phyloP scores from a whole-genome alignment of 2,888 invertebrate genomes.

The Drosophila melanosoma region DNA sequence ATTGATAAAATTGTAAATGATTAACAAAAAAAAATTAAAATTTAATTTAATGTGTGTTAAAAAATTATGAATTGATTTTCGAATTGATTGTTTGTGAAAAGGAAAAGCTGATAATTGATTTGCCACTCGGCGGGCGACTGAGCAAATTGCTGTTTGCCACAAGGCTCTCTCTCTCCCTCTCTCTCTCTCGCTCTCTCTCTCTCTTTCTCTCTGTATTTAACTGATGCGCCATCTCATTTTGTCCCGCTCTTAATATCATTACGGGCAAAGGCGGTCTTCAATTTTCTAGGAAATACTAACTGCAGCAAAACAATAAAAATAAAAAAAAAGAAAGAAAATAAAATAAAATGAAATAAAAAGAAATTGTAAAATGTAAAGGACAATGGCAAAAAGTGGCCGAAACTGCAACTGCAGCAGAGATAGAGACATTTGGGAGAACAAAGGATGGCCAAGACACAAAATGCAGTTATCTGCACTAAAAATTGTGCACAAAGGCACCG shows the following conservation, averaged over 20 bases:
- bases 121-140: slow-evolving; percentile 39
- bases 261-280: slow-evolving; percentile 9
- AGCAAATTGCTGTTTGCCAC: slow-evolving; percentile 19
- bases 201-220: neutral
- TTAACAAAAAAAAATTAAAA: neutral
- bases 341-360: slow-evolving; percentile 22
- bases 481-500: slow-evolving; percentile 56
- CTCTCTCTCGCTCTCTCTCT: neutral
- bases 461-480: slow-evolving; percentile 74
- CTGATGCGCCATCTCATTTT: slow-evolving; percentile 7
- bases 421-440: slow-evolving; percentile 42
- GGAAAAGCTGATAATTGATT: slow-evolving; percentile 48
- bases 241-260: slow-evolving; percentile 35
- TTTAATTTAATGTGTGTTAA: neutral
- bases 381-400: slow-evolving; percentile 71
- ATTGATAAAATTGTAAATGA: neutral
- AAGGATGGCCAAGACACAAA: slow-evolving; percentile 54
- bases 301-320: slow-evolving; percentile 63
- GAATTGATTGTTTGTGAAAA: slow-evolving; percentile 17
- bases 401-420: slow-evolving; percentile 19
- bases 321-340: slow-evolving; percentile 14
- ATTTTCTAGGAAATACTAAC: slow-evolving; percentile 57
- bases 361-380: slow-evolving; percentile 64
- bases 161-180: neutral
- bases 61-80: slow-evolving; percentile 26